A percentile compares a stretch with the other conserved stretches of the same genome.
Conservation (phyloP, 2,797 vertebrate species). For the Tokudaia muenninki region DNA sequence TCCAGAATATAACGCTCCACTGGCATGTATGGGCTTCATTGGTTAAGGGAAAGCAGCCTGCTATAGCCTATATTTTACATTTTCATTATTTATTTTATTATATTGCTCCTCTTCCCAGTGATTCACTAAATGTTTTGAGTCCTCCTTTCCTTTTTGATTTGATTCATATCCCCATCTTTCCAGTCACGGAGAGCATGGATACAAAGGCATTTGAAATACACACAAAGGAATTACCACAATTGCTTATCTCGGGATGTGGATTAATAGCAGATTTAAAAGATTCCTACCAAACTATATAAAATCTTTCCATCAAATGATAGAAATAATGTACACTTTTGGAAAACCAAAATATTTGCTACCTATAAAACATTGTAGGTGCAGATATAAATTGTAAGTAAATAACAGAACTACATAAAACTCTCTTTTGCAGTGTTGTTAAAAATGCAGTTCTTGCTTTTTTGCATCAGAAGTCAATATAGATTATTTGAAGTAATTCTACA, state of each 20-base stretch:
- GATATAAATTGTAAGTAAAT: neutral
- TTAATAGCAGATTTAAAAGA: neutral
- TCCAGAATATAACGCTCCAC: neutral
- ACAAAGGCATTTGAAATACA: neutral
- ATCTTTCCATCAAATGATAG: neutral
- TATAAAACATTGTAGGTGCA: neutral
- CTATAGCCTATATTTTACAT: neutral
- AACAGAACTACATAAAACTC: neutral
- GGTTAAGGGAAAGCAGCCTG: neutral
- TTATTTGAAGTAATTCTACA: constrained; percentile 29
- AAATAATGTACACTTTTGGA: neutral
- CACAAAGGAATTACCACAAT: neutral
- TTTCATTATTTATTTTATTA: neutral
- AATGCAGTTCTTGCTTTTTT: neutral
- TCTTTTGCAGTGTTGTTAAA: neutral
- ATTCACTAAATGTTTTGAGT: neutral
- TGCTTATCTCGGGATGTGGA: neutral
- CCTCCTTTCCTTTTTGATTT: neutral
- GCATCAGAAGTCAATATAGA: neutral
- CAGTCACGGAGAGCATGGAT: neutral
- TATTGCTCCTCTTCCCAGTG: neutral
- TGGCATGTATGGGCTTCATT: neutral
- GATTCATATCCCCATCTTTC: neutral
- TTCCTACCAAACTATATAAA: neutral
- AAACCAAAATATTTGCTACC: neutral